Base-by-base conservation (phyloP, 2,113 vertebrate species). In the Stegostoma tigrinum region DNA sequence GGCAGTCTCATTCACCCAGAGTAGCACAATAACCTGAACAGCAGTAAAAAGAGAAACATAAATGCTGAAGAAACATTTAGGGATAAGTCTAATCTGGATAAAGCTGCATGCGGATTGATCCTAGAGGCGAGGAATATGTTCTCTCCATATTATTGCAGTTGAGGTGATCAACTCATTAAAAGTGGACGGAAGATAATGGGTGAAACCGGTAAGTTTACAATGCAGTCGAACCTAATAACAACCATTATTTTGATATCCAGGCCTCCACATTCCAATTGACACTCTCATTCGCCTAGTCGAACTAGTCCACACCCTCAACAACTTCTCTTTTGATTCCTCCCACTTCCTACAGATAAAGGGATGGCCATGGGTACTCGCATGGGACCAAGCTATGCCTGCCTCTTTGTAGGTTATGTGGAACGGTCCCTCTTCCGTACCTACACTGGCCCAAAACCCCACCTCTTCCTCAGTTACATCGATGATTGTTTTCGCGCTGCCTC, bases 171-270 rank as follows among this genome's bases (percentile, higher is more conserved):
- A 97, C 99, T 99, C 95, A 98, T 97, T 96, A 99, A 98, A 85
- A 99, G 99, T 45, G 23, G 98, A 98, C 98, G 96, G 96, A 97
- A 0, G 0, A 0, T 0, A 27, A 64, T 24, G 38, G 27, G 48
- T 12, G 23, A 45, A 66, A 93, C 30, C 34, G 96, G 99, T 98
- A 98, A 99, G 96, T 96, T 98, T 75, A 98, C 98, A 27, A 98
- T 99, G 98, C 99, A 98, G 97, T 98, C 99, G 86, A 98, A 98
- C 97, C 97, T 99, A 30, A 98, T 99, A 96, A 97, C 98, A 96
- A 99, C 98, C 64, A 96, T 99, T n/a, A 98, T 98, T 70, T 98
- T 99, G 96, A 98, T 99, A 68, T 98, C 97, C 96, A 98, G 96
- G 96, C 98, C 99, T 95, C 96, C 98, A 96, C 97, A 96, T 15